Evolutionary conservation across 1,140 invertebrate species (phyloP).

Genomic region (Sycophaga agraensis): DNA sequence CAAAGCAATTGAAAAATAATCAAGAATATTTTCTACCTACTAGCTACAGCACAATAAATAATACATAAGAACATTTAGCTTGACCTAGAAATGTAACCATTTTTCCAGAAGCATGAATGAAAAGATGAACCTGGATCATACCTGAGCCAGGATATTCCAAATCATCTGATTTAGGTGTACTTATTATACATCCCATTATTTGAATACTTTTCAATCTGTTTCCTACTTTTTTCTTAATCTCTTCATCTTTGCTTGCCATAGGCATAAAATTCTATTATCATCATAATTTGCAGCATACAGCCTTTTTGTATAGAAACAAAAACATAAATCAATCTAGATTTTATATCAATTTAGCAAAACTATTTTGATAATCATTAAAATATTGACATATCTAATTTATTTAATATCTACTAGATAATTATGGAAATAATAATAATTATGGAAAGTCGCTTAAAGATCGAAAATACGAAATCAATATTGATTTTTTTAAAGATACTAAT

Average conservation of each 20-base stretch:
- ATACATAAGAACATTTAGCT: neutral
- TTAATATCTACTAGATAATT: too few relatives aligned
- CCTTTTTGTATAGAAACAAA: slow-evolving; percentile 23
- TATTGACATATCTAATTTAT: too few relatives aligned
- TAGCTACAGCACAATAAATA: neutral
- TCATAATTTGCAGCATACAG: slow-evolving; percentile 15
- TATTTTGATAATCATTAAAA: too few relatives aligned
- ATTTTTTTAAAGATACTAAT: too few relatives aligned
- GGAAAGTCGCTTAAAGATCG: too few relatives aligned
- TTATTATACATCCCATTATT: slow-evolving; percentile 28
- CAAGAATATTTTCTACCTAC: neutral
- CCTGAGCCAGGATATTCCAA: slow-evolving; percentile 27
- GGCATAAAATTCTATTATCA: slow-evolving; percentile 7
- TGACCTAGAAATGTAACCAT: slow-evolving; percentile 6
- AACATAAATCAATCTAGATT: slow-evolving; percentile 12
- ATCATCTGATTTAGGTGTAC: slow-evolving; percentile 20
- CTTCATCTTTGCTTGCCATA: slow-evolving; percentile 13
- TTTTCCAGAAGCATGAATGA: slow-evolving; percentile 3
- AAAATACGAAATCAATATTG: too few relatives aligned
- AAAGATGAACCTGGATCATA: slow-evolving; percentile 18
- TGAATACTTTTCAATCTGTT: slow-evolving; percentile 20
- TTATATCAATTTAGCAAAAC: neutral
- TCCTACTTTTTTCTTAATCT: slow-evolving; percentile 13
- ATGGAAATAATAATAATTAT: too few relatives aligned
- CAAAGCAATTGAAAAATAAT: neutral